A percentile compares a stretch with the other conserved stretches of the same genome.
phyloP scores from a whole-genome alignment of 2,797 vertebrate genomes.

The Silurus lanzhouensis region DNA sequence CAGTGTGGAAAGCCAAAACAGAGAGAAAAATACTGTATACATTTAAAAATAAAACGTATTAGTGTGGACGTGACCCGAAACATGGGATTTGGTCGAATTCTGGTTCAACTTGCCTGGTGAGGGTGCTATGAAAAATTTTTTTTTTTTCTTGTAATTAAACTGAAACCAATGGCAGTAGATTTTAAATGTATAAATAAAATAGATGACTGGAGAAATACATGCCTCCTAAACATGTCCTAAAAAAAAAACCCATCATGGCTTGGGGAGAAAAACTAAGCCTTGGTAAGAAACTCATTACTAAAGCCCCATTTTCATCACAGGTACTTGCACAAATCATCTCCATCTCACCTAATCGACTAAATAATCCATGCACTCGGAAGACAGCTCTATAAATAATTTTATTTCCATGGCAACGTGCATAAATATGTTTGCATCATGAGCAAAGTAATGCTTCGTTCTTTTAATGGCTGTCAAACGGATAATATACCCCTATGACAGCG shows the following conservation, averaged over 20 bases:
- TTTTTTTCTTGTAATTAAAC: not conserved
- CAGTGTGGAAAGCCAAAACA: no score
- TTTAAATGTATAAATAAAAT: not conserved
- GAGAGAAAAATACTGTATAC: no score
- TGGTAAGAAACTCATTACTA: not conserved
- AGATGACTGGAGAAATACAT: not conserved
- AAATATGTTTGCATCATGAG: not conserved
- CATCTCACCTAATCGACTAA: not conserved
- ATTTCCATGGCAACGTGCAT: not conserved
- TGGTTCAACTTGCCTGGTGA: not conserved
- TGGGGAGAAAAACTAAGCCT: not conserved
- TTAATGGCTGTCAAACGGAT: not conserved
- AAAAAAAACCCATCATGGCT: not conserved
- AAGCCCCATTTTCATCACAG: not conserved
- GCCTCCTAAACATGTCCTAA: no score
- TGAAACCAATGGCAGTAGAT: not conserved
- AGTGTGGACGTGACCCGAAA: not conserved
- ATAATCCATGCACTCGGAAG: not conserved
- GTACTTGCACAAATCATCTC: constrained; percentile 15
- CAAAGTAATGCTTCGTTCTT: not conserved
- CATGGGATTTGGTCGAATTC: not conserved
- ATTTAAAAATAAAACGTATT: no score
- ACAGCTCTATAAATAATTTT: constrained; percentile 10
- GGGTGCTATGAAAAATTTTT: not conserved
- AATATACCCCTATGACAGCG: not conserved